Percentiles rank a stretch among this genome's conserved stretches.
Evolutionary conservation across 2,113 vertebrate species (phyloP).

Genomic region (Microtus richardsoni): DNA sequence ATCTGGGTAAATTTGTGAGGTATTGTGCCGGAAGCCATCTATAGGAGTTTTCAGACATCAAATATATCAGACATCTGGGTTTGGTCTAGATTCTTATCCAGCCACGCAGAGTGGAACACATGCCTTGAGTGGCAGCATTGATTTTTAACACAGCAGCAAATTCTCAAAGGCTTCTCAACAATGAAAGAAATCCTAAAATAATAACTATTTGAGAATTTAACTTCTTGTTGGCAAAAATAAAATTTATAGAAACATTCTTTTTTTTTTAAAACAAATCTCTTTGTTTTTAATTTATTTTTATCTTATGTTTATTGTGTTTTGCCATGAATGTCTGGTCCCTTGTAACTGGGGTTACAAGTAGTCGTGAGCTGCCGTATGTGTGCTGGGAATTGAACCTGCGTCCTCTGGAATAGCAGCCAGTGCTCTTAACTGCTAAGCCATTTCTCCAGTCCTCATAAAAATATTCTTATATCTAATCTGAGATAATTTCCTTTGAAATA

Average conservation of each 20-base stretch:
- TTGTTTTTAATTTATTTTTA: not conserved
- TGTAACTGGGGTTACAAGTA: not conserved
- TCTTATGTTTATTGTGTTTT: not conserved
- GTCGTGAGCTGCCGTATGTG: not conserved
- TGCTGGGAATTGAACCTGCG: not conserved
- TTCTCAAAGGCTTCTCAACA: slow-evolving; percentile 45
- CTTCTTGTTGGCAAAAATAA: slow-evolving; percentile 49
- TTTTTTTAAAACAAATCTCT: not conserved
- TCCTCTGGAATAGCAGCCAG: not conserved
- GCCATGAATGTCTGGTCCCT: not conserved
- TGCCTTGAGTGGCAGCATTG: not conserved
- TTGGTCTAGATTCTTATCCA: not conserved
- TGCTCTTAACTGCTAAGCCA: not conserved
- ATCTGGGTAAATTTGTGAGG: not conserved
- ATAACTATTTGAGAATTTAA: slow-evolving; percentile 29
- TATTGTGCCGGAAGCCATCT: not conserved
- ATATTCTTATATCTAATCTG: not conserved
- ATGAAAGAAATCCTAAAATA: slow-evolving; percentile 38
- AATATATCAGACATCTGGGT: not conserved
- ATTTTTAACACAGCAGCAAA: slow-evolving; percentile 48
- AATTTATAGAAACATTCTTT: not conserved
- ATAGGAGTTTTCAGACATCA: not conserved
- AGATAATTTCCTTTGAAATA: slow-evolving; percentile 27
- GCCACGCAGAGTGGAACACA: not conserved
- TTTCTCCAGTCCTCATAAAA: not conserved